phyloP scores from a whole-genome alignment of 2,888 invertebrate genomes.

The Tenodera sinensis region DNA sequence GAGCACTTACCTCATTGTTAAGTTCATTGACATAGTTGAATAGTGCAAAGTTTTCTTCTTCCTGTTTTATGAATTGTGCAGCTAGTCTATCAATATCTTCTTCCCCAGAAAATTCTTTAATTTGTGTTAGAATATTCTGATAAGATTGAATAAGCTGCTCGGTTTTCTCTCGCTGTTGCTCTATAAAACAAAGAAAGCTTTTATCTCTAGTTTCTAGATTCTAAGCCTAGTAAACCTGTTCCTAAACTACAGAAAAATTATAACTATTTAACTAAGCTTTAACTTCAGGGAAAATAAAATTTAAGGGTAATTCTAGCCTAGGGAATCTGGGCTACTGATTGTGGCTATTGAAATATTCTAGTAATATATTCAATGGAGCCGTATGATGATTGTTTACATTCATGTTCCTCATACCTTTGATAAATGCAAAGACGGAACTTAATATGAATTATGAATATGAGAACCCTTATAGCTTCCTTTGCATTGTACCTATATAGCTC shows the following conservation, averaged over 20 bases:
- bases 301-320: no score
- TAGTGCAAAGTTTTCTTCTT: conserved; percentile 87
- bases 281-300: no score
- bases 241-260: no score
- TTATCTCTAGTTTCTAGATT: neutral
- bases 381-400: no score
- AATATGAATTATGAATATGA: neutral
- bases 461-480: neutral
- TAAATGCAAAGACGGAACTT: neutral
- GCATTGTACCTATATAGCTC: neutral
- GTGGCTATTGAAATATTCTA: no score
- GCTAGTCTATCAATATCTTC: conserved; percentile 52
- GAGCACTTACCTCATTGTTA: conserved; percentile 59
- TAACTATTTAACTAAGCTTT: no score
- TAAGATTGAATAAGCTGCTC: conserved; percentile 70
- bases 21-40: conserved; percentile 89
- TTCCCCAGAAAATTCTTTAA: conserved; percentile 52
- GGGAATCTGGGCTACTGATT: no score
- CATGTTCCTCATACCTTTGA: no score
- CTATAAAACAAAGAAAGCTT: conserved; percentile 20
- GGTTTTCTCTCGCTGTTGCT: conserved; percentile 62
- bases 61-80: conserved; percentile 73
- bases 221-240: no score
- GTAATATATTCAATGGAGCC: no score
- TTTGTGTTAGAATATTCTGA: conserved; percentile 69